Evolutionary conservation across 2,888 invertebrate species (phyloP).

Genomic region (Blastobasis adustella): DNA sequence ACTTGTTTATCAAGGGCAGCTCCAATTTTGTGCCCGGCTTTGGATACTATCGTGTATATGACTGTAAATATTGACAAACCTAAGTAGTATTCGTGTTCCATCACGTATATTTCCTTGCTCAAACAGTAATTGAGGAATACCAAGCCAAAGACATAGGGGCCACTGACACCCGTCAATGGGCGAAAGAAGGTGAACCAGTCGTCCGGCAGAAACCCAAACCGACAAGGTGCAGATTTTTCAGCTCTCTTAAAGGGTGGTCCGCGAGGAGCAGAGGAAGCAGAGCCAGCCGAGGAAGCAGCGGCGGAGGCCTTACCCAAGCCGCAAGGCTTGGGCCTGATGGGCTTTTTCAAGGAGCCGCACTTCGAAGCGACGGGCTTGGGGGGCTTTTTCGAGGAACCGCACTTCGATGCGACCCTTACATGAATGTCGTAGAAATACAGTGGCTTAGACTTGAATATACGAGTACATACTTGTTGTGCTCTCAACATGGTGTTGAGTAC

Average conservation of each 20-base stretch:
- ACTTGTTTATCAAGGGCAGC: constrained; percentile 79
- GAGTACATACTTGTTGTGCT: too few relatives aligned
- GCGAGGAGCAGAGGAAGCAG: too few relatives aligned
- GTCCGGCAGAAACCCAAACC: constrained; percentile 66
- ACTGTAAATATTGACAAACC: constrained; percentile 82
- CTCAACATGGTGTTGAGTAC: too few relatives aligned
- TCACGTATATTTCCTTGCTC: constrained; percentile 94
- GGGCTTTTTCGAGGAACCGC: too few relatives aligned
- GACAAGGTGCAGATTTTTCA: constrained; percentile 63
- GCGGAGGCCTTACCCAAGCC: too few relatives aligned
- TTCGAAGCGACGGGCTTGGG: too few relatives aligned
- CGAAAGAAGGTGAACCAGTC: constrained; percentile 88
- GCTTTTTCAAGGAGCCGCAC: too few relatives aligned
- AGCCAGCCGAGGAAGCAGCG: too few relatives aligned
- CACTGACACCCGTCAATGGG: constrained; percentile 89
- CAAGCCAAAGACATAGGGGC: constrained; percentile 90
- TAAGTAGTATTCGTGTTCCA: constrained; percentile 93
- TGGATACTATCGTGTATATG: constrained; percentile 74
- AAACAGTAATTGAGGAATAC: constrained; percentile 85
- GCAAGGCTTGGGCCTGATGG: too few relatives aligned
- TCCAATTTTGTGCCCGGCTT: constrained; percentile 78
- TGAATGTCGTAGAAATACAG: too few relatives aligned
- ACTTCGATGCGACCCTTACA: too few relatives aligned
- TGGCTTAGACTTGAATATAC: too few relatives aligned
- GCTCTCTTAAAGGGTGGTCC: constrained; percentile 25